Evolutionary conservation across 2,888 invertebrate genomes (phyloP), one percentile per base, ranked within the genome.

Genomic region (Cheilosia scutellata): DNA sequence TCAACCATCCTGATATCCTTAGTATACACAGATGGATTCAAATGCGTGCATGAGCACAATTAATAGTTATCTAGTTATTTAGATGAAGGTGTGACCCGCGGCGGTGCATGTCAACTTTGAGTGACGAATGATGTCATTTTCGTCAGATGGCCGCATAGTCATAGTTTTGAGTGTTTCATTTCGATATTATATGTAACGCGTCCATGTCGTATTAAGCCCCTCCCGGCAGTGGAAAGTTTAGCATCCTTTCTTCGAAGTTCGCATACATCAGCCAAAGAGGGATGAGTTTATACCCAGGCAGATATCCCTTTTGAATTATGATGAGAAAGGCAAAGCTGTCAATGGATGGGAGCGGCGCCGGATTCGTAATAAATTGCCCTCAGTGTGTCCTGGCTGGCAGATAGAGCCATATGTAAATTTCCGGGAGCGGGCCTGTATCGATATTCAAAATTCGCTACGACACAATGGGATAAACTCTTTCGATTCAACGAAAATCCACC

Each of bases 111-210:
- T 80, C 84, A 84, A 71, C 80, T 74, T 60, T 75, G 75, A 80
- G 84, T 84, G 84, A 84, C 84, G 80, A 80, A 80, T 84, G 84
- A 84, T 84, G 80, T 84, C 84, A 84, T 75, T 75, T 76, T 80
- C 60, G 60, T 75, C 80, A 80, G 75, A 80, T 80, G 70, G 79
- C 44, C 27, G 13, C 44, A 16, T 44, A 31, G 51, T 42, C 51
- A 60, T 60, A 62, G 60, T 44, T 77, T 68, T 44, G 53, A 44
- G 60, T 44, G 53, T 58, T 65, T 7, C 44, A 37, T 13, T 72
- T 16, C n/a, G 6, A 29, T 16, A 47, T 11, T 37, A 11, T 47
- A 47, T 16, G 6, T n/a, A 7, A 7, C 9, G 6, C 1, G 47
- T 47, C 6, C 2, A 16, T 20, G 6, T 65, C 16, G 13, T n/a